These are phyloP conservation scores for Pseudorasbora parva DNA, from an alignment of 2,113 vertebrate species.

Conservation along the genomic window DNA sequence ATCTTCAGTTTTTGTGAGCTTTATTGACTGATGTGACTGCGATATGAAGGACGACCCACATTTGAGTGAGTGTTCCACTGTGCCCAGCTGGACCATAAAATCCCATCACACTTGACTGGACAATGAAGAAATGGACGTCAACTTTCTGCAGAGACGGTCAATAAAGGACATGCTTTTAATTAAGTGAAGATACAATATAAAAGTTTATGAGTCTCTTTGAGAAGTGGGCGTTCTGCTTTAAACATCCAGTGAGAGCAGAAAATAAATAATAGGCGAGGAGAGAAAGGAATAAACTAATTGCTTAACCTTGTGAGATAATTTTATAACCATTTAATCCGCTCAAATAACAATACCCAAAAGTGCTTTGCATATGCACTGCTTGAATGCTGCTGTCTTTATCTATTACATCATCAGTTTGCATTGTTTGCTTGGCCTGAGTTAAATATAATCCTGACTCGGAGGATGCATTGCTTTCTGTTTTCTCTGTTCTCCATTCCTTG, in stretches of 20 bases:
- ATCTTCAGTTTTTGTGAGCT: conserved; percentile 18
- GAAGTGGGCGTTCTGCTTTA: conserved; percentile 32
- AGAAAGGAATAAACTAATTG: conserved; percentile 52
- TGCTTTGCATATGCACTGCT: conserved; percentile 45
- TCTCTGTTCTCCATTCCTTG: neutral
- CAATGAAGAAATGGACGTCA: conserved; percentile 45
- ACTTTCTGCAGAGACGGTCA: conserved; percentile 18
- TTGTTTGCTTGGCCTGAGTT: conserved; percentile 39
- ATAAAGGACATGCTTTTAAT: conserved; percentile 58
- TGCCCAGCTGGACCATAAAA: neutral
- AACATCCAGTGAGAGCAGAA: conserved; percentile 42
- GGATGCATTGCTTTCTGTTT: conserved; percentile 23
- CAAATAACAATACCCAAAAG: conserved; percentile 60
- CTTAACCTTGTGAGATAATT: conserved; percentile 63
- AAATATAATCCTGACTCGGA: conserved; percentile 42
- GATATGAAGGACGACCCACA: conserved; percentile 12
- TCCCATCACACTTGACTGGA: conserved; percentile 20
- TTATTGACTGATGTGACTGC: conserved; percentile 25
- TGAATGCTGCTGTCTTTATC: conserved; percentile 48
- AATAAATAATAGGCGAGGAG: conserved; percentile 30
- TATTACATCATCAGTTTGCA: conserved; percentile 49
- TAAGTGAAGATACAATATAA: conserved; percentile 59
- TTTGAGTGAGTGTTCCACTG: neutral
- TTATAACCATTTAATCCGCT: conserved; percentile 62
- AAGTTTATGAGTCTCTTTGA: conserved; percentile 53